Evolutionary conservation across 2,797 vertebrate species (phyloP).

Genomic region (Carapus acus): DNA sequence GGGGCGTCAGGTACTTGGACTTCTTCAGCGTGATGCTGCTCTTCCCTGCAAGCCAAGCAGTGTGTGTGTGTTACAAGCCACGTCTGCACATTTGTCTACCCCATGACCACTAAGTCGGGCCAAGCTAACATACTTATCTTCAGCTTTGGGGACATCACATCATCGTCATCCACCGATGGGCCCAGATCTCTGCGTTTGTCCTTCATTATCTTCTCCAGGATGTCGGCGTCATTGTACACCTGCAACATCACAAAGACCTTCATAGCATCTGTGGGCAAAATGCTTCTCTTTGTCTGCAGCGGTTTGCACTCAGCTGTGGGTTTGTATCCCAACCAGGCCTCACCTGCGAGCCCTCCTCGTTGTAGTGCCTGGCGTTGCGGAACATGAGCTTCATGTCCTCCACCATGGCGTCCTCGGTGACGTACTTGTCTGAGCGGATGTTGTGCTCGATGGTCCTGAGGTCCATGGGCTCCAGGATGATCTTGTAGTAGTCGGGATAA

Average conservation of each 20-base stretch:
- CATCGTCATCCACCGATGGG: conserved; percentile 87
- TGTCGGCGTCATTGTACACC: conserved; percentile 96
- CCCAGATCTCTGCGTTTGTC: conserved; percentile 93
- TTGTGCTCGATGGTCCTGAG: conserved; percentile 93
- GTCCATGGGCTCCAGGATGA: conserved; percentile 98
- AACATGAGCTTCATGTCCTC: conserved; percentile 98
- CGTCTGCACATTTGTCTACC: conserved; percentile 3
- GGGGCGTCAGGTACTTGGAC: conserved; percentile 93
- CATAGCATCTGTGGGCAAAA: too few relatives aligned
- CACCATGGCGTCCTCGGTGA: conserved; percentile 86
- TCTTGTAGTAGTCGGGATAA: conserved; percentile 98
- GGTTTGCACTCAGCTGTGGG: neutral
- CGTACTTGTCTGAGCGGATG: conserved; percentile 92
- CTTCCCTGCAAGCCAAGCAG: conserved; percentile 78
- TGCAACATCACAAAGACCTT: conserved; percentile 46
- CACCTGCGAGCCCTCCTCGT: conserved; percentile 97
- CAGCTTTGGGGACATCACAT: conserved; percentile 89
- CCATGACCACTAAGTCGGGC: too few relatives aligned
- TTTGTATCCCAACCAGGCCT: conserved; percentile 2
- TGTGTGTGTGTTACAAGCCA: neutral
- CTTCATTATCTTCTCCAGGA: conserved; percentile 92
- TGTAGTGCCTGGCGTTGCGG: conserved; percentile 95
- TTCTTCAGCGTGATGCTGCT: conserved; percentile 93
- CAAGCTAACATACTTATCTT: conserved; percentile 91
- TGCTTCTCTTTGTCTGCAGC: too few relatives aligned